Percentiles rank a stretch among this genome's conserved stretches.
These are phyloP conservation scores for Acanthis flammea DNA, from an alignment of 2,797 vertebrate genomes.

Conservation along the genomic window DNA sequence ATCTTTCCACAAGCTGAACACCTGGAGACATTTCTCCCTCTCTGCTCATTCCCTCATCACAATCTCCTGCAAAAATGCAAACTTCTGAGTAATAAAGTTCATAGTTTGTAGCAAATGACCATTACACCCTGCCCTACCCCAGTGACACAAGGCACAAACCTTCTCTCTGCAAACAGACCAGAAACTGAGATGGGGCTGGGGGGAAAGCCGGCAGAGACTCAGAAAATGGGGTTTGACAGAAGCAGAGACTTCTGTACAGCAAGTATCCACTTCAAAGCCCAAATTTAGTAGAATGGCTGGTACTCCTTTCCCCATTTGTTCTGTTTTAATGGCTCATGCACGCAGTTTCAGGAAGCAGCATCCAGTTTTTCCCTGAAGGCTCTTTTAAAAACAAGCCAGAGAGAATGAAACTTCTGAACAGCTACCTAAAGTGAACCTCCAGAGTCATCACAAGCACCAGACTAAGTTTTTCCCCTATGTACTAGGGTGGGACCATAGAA, in stretches of 20 bases:
- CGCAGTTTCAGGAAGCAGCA: neutral
- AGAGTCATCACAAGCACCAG: neutral
- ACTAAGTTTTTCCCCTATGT: neutral
- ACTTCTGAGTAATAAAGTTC: rapidly evolving
- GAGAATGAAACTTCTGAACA: neutral
- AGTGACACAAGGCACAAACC: neutral
- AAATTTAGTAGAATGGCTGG: neutral
- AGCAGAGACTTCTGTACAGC: neutral
- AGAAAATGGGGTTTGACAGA: neutral
- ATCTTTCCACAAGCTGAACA: neutral
- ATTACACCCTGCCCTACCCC: too few relatives aligned
- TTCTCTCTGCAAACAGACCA: neutral
- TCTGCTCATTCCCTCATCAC: neutral
- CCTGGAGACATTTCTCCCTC: rapidly evolving
- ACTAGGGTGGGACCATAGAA: neutral
- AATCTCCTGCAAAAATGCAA: rapidly evolving
- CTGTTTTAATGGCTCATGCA: neutral
- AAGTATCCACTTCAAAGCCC: neutral
- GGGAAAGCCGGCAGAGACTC: rapidly evolving
- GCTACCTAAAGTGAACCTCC: neutral
- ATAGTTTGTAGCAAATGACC: neutral
- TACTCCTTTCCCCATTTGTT: neutral
- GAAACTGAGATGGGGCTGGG: rapidly evolving
- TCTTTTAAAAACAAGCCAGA: neutral
- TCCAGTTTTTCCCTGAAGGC: neutral